Base-by-base conservation (phyloP, 2,113 vertebrate species). In the Phainopepla nitens region DNA sequence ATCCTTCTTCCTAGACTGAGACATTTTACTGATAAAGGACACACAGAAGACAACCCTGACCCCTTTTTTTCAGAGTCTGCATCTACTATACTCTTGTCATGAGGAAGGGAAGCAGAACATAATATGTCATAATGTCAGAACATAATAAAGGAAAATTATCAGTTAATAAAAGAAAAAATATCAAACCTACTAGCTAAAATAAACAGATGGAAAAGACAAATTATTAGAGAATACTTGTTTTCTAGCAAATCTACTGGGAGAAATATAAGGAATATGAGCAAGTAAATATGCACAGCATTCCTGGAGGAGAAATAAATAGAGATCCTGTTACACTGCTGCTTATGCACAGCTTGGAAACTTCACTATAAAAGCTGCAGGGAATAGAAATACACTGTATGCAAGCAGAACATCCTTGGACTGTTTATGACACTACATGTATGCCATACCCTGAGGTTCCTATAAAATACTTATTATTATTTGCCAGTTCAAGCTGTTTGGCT, bases 401-500 rank as follows among this genome's bases (percentile, higher is more conserved):
- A 45, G 44, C 69, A 84, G 86, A 83, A 92, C 0, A 6, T 84
- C 75, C 42, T 90, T 93, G 68, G 62, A 73, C 60, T 71, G 41
- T 70, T 89, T 81, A 49, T 71, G 80, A 54, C 54, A 71, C n/a
- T 28, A 49, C 83, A 82, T 24, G 41, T 42, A 71, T 72, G 72
- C 76, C 61, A 71, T 70, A 94, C 36, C 72, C 80, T 42, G 65
- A 68, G 56, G 45, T 75, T 91, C 56, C 36, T 82, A 39, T 68
- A 78, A 95, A 89, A 71, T 76, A 29, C 61, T 93, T 72, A 49
- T 12, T 72, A 49, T 12, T 80, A 70, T 87, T 94, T 92, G 36
- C 56, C 44, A 75, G 65, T 87, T 94, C 56, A 94, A 89, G 61
- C 42, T 89, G 56, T 94, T 94, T 91, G 75, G 86, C 62, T 92